Evolutionary conservation across 2,797 vertebrate species (phyloP), one percentile per base, ranked within the genome.

Genomic region (Eulemur rubriventer): DNA sequence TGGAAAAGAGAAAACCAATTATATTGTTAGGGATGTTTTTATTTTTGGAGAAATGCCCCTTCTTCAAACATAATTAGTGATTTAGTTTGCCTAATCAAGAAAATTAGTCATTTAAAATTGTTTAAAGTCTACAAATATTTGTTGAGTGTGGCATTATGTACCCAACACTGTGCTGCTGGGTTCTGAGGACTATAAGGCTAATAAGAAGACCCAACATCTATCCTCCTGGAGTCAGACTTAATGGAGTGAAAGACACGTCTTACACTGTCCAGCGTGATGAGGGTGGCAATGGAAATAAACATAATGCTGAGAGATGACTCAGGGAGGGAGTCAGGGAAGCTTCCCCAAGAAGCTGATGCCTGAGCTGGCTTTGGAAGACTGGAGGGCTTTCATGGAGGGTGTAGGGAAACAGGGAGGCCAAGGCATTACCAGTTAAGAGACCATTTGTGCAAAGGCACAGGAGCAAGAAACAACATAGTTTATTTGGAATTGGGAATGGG

Each of bases 71-170:
- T 35, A 93, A 84, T 96, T 90, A 83, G 57, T 78, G 76, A 85
- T 79, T 88, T 89, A 28, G 33, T 95, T 94, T 95, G 30, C 65
- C 43, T 93, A 87, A 76, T 78, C 38, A 61, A 92, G 93, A 83
- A 63, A 55, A 63, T 7, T 16, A 70, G 90, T 75, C 50, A 67
- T 85, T 82, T 91, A 67, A 93, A 92, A 80, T 92, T 61, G 46
- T 92, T 94, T 93, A 92, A 92, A 87, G 28, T 76, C 35, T 81
- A 78, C 55, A 95, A 69, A 75, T 88, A 93, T 83, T 94, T 94
- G 57, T 61, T 87, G 50, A 50, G 30, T 18, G 0, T 48, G 59
- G 41, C 13, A 33, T 65, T 73, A 26, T 26, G 18, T 92, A 59
- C 9, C 10, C 33, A 89, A 73, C 50, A 28, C 9, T 75, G 8